A percentile compares a stretch with the other conserved stretches of the same genome.
These are phyloP conservation scores for Chelonia mydas DNA, from an alignment of 2,797 vertebrate species.

Conservation along the genomic window DNA sequence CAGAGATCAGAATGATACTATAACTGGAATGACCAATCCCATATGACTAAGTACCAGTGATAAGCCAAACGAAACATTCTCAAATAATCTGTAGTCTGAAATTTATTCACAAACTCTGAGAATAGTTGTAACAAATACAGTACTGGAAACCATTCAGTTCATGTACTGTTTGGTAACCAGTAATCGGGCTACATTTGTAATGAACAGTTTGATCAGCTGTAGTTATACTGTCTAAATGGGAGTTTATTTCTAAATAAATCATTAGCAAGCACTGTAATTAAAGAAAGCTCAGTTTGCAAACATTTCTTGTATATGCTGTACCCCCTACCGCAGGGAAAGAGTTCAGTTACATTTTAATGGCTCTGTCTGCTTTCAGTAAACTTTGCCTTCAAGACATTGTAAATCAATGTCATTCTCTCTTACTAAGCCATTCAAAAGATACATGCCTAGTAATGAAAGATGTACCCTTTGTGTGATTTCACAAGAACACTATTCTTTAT, in stretches of 20 bases:
- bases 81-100: not conserved
- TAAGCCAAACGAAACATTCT: not conserved
- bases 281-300: not conserved
- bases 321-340: not conserved
- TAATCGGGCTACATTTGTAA: not conserved
- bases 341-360: slow-evolving; percentile 39
- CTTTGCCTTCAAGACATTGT: slow-evolving; percentile 44
- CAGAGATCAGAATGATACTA: not conserved
- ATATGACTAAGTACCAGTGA: not conserved
- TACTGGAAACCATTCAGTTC: not conserved
- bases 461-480: slow-evolving; percentile 47
- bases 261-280: slow-evolving; percentile 20
- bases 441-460: slow-evolving; percentile 51
- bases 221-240: not conserved
- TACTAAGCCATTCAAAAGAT: slow-evolving; percentile 36
- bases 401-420: slow-evolving; percentile 45
- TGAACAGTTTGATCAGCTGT: not conserved
- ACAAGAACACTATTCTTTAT: slow-evolving; percentile 26
- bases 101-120: not conserved
- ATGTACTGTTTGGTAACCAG: not conserved
- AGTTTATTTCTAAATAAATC: not conserved
- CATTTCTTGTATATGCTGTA: slow-evolving; percentile 2
- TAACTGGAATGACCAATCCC: not conserved
- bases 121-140: not conserved
- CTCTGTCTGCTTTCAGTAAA: slow-evolving; percentile 37